phyloP scores from a whole-genome alignment of 2,797 vertebrate species.

The Parotocinclus haroldoi region DNA sequence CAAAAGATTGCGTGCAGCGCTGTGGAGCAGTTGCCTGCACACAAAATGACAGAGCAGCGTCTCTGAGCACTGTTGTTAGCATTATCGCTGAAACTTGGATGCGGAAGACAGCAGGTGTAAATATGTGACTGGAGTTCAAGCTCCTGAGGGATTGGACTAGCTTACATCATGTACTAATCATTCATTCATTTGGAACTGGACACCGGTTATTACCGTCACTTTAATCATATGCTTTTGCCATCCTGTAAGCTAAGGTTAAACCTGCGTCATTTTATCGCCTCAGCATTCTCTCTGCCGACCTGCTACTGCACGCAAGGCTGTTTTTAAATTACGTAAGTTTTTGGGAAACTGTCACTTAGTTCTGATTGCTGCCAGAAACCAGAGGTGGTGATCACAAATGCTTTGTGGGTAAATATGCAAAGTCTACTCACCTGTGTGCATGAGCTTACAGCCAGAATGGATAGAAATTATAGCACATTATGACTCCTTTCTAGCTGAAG shows the following conservation, averaged over 20 bases:
- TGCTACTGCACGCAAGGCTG: constrained; percentile 13
- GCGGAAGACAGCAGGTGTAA: neutral
- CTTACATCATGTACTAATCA: constrained; percentile 11
- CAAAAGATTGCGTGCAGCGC: neutral
- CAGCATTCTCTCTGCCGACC: constrained; percentile 22
- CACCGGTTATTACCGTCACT: constrained; percentile 15
- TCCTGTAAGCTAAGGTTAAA: neutral
- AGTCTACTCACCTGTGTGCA: neutral
- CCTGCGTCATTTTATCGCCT: constrained; percentile 6
- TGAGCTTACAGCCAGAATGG: constrained; percentile 17
- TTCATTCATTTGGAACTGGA: constrained; percentile 1
- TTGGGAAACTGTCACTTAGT: constrained; percentile 26
- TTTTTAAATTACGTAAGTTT: constrained; percentile 31
- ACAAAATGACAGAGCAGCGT: neutral
- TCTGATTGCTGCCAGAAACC: constrained; percentile 5
- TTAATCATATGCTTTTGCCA: constrained; percentile 13
- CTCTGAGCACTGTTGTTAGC: neutral
- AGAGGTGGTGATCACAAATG: constrained; percentile 14
- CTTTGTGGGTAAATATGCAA: constrained; percentile 18
- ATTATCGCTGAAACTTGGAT: neutral
- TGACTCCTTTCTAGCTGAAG: constrained; percentile 14
- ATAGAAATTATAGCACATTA: constrained; percentile 14
- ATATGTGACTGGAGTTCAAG: neutral
- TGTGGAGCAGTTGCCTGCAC: neutral
- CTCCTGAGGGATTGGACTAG: neutral